A percentile compares a stretch with the other conserved stretches of the same genome.
Evolutionary conservation across 2,113 vertebrate species (phyloP).

Genomic region (Trematomus loennbergii): DNA sequence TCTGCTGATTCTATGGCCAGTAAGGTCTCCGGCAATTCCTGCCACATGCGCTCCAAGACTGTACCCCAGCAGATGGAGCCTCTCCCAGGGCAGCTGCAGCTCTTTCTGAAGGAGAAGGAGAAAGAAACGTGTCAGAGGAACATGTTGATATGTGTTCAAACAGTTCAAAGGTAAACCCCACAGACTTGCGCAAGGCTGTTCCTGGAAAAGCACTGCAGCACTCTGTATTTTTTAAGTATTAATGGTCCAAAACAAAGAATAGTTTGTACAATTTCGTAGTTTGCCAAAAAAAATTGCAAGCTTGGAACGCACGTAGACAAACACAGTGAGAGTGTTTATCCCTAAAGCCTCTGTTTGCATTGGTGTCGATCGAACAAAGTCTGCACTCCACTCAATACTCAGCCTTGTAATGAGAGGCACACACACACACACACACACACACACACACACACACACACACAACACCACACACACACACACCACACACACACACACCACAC

Average conservation of each 20-base stretch:
- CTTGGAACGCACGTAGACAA: constrained; percentile 17
- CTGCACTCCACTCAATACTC: constrained; percentile 17
- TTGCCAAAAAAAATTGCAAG: constrained; percentile 33
- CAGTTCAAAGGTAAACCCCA: constrained; percentile 17
- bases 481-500: not conserved
- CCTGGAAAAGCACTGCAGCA: not conserved
- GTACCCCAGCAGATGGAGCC: constrained; percentile 94
- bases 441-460: too few relatives aligned
- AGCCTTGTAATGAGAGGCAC: constrained; percentile 11
- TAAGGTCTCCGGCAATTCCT: constrained; percentile 92
- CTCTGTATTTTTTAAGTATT: not conserved
- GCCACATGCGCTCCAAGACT: constrained; percentile 97
- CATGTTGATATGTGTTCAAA: not conserved
- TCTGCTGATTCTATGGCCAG: constrained; percentile 92
- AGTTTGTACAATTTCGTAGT: not conserved
- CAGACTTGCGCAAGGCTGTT: not conserved
- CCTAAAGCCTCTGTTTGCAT: constrained; percentile 2
- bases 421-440: too few relatives aligned
- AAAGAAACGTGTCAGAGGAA: not conserved
- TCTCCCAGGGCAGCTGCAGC: constrained; percentile 90
- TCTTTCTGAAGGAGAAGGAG: constrained; percentile 81
- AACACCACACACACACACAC: too few relatives aligned
- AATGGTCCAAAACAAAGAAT: constrained; percentile 15
- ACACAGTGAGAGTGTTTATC: not conserved
- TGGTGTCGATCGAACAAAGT: constrained; percentile 5